These are phyloP conservation scores for Oceanites oceanicus DNA, from an alignment of 2,113 vertebrate genomes.

Conservation along the genomic window DNA sequence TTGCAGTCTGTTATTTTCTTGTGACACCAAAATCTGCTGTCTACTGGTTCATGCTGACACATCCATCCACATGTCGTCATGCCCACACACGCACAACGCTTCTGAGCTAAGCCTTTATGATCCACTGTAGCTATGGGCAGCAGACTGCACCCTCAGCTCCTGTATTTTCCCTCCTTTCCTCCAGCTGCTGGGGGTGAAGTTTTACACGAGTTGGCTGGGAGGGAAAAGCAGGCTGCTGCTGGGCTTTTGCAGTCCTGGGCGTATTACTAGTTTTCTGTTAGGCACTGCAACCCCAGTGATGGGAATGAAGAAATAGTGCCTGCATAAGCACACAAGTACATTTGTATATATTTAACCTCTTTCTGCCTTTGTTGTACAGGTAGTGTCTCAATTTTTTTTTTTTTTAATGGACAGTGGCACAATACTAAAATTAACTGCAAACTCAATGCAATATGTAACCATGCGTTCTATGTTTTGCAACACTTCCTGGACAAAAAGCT, in stretches of 20 bases:
- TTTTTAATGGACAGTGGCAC: background rate
- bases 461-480: background rate
- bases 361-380: background rate
- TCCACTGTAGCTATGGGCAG: background rate
- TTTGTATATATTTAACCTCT: background rate
- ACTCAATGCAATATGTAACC: background rate
- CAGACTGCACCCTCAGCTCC: background rate
- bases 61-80: rapidly evolving
- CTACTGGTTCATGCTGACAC: background rate
- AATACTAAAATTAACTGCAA: background rate
- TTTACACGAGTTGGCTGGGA: background rate
- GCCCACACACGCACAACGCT: background rate
- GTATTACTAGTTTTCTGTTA: background rate
- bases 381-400: background rate
- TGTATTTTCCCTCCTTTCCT: background rate
- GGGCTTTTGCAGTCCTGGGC: background rate
- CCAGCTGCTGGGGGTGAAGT: background rate
- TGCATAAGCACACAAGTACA: background rate
- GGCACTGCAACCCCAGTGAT: background rate
- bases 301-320: background rate
- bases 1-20: background rate
- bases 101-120: background rate
- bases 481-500: background rate
- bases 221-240: background rate
- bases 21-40: background rate